Evolutionary conservation across 2,113 vertebrate genomes (phyloP).

Genomic region (Halcyon senegalensis): DNA sequence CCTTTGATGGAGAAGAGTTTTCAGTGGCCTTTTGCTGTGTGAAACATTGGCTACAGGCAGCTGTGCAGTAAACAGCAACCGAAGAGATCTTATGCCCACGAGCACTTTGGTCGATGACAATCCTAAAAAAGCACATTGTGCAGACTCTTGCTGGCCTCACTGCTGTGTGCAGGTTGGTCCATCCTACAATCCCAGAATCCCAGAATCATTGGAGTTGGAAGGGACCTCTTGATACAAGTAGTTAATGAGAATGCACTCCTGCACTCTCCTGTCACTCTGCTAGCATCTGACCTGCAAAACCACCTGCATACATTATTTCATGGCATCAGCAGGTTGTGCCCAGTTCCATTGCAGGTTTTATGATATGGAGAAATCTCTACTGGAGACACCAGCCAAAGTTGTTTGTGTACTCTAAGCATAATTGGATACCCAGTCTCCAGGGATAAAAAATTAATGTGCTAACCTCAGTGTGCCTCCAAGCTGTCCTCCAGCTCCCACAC

Average conservation of each 20-base stretch:
- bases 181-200: not conserved
- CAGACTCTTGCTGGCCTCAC: not conserved
- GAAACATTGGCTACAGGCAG: not conserved
- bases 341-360: conserved; percentile 2
- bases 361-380: conserved; percentile 44
- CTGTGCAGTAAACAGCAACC: not conserved
- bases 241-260: not conserved
- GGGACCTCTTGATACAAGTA: not conserved
- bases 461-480: conserved; percentile 67
- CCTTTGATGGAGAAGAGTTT: conserved; percentile 2
- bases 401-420: conserved; percentile 59
- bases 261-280: not conserved
- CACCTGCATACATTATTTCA: not conserved
- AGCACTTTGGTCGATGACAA: not conserved
- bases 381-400: conserved; percentile 44
- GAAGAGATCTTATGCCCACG: not conserved
- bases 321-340: not conserved
- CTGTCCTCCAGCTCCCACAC: conserved; percentile 56
- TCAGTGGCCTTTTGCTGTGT: not conserved
- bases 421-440: conserved; percentile 65
- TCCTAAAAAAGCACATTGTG: not conserved
- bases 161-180: not conserved
- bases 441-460: conserved; percentile 68
- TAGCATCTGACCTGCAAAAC: not conserved
- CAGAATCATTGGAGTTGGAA: no score